Evolutionary conservation across 2,888 invertebrate species (phyloP).

Genomic region (Zhuqinia jingwanae): DNA sequence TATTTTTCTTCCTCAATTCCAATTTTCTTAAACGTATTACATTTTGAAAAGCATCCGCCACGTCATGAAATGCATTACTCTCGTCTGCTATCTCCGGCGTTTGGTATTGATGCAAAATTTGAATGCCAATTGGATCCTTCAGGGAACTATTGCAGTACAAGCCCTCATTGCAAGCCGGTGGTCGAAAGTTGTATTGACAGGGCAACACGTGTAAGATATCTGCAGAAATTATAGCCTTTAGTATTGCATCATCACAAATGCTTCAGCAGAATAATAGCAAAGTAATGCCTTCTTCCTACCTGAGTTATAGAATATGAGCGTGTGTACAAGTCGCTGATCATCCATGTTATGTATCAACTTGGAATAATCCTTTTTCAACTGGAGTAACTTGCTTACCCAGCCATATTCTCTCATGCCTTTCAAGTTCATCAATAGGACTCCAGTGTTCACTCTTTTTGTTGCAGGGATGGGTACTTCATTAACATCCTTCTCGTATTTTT

Average conservation of each 20-base stretch:
- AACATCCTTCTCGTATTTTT: too few relatives aligned
- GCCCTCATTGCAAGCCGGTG: not conserved
- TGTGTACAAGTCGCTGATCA: slow-evolving; percentile 28
- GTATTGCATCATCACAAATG: not conserved
- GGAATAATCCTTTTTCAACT: not conserved
- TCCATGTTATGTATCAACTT: not conserved
- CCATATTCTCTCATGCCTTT: slow-evolving; percentile 27
- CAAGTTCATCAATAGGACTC: slow-evolving; percentile 48
- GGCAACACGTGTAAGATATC: slow-evolving; percentile 7
- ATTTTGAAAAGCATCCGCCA: not conserved
- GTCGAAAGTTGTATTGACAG: slow-evolving; percentile 35
- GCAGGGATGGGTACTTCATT: slow-evolving; percentile 12
- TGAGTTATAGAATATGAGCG: not conserved
- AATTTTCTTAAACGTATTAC: too few relatives aligned
- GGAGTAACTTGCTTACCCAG: not conserved
- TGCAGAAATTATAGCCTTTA: not conserved
- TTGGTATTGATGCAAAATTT: slow-evolving; percentile 16
- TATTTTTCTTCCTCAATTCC: too few relatives aligned
- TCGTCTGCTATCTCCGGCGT: too few relatives aligned
- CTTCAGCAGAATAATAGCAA: not conserved
- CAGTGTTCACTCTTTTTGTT: slow-evolving; percentile 32
- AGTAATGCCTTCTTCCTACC: not conserved
- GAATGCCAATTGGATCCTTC: slow-evolving; percentile 31
- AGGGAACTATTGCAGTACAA: not conserved
- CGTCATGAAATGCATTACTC: not conserved